A percentile compares a stretch with the other conserved stretches of the same genome.
Evolutionary conservation across 2,113 vertebrate species (phyloP).

Genomic region (Stomatorhinus ivindoensis): DNA sequence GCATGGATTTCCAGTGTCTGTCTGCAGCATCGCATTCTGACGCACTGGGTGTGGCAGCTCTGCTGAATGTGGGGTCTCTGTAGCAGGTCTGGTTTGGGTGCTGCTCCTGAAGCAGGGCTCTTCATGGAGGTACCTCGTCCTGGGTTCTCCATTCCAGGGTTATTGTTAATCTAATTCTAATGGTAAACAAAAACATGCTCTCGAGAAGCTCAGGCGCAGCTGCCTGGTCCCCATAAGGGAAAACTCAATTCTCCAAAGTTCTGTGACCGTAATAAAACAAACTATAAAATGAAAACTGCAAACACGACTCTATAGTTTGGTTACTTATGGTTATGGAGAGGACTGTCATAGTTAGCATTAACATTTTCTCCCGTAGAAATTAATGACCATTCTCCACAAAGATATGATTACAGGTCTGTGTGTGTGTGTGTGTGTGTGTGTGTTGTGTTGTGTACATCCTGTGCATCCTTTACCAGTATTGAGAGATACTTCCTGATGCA

Average conservation of each 20-base stretch:
- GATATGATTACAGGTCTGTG: not conserved
- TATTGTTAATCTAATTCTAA: not conserved
- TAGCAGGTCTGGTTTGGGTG: not conserved
- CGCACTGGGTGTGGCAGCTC: not conserved
- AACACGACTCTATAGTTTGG: not conserved
- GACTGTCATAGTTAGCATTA: not conserved
- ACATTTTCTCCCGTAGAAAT: not conserved
- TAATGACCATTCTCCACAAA: not conserved
- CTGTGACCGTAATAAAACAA: not conserved
- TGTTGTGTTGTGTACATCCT: slow-evolving; percentile 10
- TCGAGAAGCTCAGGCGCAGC: not conserved
- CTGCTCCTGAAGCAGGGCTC: not conserved
- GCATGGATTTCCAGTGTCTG: not conserved
- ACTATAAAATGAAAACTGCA: not conserved
- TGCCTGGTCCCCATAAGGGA: not conserved
- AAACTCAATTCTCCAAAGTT: not conserved
- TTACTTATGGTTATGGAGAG: not conserved
- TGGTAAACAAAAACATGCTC: not conserved
- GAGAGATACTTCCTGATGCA: not conserved
- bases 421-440: slow-evolving; percentile 25
- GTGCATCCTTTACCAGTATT: not conserved
- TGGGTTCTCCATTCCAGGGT: not conserved
- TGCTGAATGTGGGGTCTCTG: not conserved
- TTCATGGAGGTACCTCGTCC: not conserved
- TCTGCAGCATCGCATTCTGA: not conserved